Evolutionary conservation across 2,113 vertebrate species (phyloP).

Genomic region (Mirza zaza): DNA sequence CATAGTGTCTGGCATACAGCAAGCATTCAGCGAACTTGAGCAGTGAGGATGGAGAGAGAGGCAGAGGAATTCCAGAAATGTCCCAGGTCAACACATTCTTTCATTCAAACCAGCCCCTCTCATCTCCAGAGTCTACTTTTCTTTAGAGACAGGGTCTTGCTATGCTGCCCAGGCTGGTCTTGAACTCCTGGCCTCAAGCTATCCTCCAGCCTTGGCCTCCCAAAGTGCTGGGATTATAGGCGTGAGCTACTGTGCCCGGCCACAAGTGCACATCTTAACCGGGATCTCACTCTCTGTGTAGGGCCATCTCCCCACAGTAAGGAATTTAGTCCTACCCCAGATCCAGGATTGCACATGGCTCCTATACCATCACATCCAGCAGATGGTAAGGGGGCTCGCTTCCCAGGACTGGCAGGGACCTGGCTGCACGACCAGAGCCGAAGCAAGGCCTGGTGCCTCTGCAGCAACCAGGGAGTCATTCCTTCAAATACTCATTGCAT

Average conservation of each 20-base stretch:
- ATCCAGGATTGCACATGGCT: not conserved
- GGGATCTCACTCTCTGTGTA: not conserved
- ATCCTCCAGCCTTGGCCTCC: too few relatives aligned
- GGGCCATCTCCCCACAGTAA: not conserved
- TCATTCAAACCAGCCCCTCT: not conserved
- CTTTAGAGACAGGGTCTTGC: not conserved
- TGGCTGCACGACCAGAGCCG: not conserved
- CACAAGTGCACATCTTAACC: too few relatives aligned
- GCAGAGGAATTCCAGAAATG: not conserved
- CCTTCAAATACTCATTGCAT: not conserved
- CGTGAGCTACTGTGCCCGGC: not conserved
- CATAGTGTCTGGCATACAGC: not conserved
- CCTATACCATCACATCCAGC: not conserved
- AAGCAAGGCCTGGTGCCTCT: not conserved
- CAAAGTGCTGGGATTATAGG: too few relatives aligned
- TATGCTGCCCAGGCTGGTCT: too few relatives aligned
- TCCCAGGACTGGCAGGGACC: not conserved
- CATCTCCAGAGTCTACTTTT: not conserved
- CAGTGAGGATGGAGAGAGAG: not conserved
- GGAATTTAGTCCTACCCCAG: not conserved
- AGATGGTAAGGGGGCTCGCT: too few relatives aligned
- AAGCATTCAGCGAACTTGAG: fast-evolving
- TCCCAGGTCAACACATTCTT: too few relatives aligned
- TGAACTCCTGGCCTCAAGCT: too few relatives aligned
- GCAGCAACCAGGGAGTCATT: not conserved